phyloP scores from a whole-genome alignment of 2,797 vertebrate species.

The Eulemur albifrons region DNA sequence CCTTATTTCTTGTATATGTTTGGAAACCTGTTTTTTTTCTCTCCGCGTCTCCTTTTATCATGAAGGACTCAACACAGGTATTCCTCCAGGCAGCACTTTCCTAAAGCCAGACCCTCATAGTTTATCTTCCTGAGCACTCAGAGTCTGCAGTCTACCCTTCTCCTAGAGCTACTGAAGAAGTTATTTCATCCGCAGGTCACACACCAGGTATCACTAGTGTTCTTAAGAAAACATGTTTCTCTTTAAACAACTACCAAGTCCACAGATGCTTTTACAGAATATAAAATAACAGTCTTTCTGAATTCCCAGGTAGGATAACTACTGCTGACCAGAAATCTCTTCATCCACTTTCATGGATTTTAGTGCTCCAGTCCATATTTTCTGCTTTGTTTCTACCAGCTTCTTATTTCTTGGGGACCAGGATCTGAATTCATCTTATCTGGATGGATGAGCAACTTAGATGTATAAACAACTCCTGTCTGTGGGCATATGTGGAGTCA shows the following conservation, averaged over 20 bases:
- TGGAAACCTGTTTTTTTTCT: neutral
- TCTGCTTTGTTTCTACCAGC: neutral
- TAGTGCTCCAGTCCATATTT: neutral
- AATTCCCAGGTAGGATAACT: neutral
- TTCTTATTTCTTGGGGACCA: neutral
- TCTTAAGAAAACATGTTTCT: neutral
- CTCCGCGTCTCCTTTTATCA: neutral
- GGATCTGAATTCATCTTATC: neutral
- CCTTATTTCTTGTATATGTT: neutral
- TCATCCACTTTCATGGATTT: neutral
- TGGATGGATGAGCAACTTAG: neutral
- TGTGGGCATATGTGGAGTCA: neutral
- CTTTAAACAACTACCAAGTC: neutral
- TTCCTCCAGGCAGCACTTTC: neutral
- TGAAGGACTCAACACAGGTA: neutral
- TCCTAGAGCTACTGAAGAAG: neutral
- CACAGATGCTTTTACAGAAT: neutral
- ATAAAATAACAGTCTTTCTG: neutral
- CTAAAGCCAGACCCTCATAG: neutral
- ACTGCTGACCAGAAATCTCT: neutral
- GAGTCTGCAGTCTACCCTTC: neutral
- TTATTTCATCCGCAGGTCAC: neutral
- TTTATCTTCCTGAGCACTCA: neutral
- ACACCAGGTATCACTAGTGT: neutral
- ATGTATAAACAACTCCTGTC: neutral